A percentile compares a stretch with the other conserved stretches of the same genome.
phyloP scores from a whole-genome alignment of 1,140 invertebrate species.

The Cydia splendana region DNA sequence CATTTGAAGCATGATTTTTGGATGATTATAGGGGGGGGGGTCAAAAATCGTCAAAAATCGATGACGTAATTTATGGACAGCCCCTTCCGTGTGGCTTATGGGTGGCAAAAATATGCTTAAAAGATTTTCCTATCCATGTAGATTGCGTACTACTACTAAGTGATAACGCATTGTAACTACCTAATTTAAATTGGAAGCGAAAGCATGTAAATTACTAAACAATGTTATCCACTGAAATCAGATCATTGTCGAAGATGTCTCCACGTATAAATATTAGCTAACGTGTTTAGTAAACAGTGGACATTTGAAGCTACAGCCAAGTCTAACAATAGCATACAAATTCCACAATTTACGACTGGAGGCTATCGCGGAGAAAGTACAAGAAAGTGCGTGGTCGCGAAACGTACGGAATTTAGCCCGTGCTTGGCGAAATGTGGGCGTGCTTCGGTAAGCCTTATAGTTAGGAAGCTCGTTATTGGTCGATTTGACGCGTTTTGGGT shows the following conservation, averaged over 20 bases:
- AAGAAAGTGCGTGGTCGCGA: conserved; percentile 59
- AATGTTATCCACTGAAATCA: neutral
- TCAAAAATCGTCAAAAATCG: too few relatives aligned
- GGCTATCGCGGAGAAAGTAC: conserved; percentile 51
- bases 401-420: conserved; percentile 58
- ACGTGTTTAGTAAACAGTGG: conserved; percentile 14
- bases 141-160: neutral
- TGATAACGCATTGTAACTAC: too few relatives aligned
- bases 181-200: neutral
- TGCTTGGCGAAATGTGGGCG: conserved; percentile 27
- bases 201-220: neutral
- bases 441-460: neutral
- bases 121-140: neutral
- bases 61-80: too few relatives aligned
- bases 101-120: neutral
- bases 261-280: conserved; percentile 8
- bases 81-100: neutral
- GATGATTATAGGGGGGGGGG: too few relatives aligned
- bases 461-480: neutral
- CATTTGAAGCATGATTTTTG: too few relatives aligned
- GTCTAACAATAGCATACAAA: conserved; percentile 28
- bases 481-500: neutral
- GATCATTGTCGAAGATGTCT: conserved; percentile 7
- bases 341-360: conserved; percentile 29
- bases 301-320: conserved; percentile 8